Base-by-base conservation (phyloP, 2,888 invertebrate genomes). In the Tortrix viridana region DNA sequence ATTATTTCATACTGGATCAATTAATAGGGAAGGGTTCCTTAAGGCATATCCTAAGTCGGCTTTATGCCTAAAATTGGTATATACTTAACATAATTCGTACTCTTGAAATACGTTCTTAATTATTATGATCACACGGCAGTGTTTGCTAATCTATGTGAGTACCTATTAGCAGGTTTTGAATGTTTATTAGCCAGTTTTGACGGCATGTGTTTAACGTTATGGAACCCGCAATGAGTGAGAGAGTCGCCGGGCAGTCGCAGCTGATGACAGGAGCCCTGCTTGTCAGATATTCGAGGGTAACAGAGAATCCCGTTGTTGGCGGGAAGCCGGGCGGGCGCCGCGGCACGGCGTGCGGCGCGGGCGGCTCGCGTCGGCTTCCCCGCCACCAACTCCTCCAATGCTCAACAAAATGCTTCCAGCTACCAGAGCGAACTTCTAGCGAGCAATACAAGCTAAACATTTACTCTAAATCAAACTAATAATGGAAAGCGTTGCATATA, bases 241-340 rank as follows among this genome's bases (percentile, higher is more conserved):
- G 49, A 49, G 60, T 18, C 55, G 23, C 53, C 47, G 46, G 56
- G 41, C 57, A 54, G 81, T 85, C 88, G 88, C 83, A 88, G 89
- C 90, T 89, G 91, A 91, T 77, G 89, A 90, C 80, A 84, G 87
- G 90, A 82, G 73, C 82, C 76, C 90, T 92, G 91, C 91, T 80
- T 86, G 77, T 89, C 90, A 88, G 91, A 92, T 84, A 89, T 80
- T 78, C 69, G 90, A 91, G 90, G 91, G 88, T 73, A 54, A 32
- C 49, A 23, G 48, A 46, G 48, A 52, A 60, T 46, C 53, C 46
- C 59, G 75, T 80, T 87, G 87, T 76, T 69, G 66, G 71, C 68
- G 76, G 86, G 84, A 84, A 79, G 60, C 18, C 52, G 60, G 14
- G 9, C 56, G 56, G 5, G 22, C 1, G 37, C 14, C 38, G 19